These are phyloP conservation scores for Monarcha castaneiventris DNA, from an alignment of 2,113 vertebrate genomes.

Conservation along the genomic window DNA sequence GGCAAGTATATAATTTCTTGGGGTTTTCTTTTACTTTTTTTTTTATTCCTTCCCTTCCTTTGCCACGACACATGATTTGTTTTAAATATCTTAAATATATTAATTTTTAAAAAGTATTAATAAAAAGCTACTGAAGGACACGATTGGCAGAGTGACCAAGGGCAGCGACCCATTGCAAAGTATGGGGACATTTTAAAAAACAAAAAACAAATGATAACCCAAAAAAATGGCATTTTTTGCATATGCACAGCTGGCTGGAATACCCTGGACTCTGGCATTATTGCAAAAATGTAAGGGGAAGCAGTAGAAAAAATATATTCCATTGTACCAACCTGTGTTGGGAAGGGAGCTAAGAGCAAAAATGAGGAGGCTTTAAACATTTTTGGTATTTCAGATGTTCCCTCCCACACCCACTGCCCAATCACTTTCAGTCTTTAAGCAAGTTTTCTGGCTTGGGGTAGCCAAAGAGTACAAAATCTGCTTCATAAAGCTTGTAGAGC, in stretches of 20 bases:
- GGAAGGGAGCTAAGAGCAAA: conserved; percentile 1
- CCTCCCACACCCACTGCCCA: not conserved
- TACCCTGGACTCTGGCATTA: not conserved
- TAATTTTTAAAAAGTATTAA: conserved; percentile 78
- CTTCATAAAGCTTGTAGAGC: conserved; percentile 92
- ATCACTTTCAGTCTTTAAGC: conserved; percentile 78
- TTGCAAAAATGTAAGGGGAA: not conserved
- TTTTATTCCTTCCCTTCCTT: conserved; percentile 52
- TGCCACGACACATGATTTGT: not conserved
- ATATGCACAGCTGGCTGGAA: not conserved
- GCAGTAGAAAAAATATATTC: conserved; percentile 47
- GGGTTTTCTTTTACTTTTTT: not conserved
- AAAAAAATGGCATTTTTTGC: not conserved
- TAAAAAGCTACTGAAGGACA: conserved; percentile 64
- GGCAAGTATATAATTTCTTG: not conserved
- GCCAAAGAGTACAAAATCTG: conserved; percentile 94
- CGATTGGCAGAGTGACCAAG: conserved; percentile 28
- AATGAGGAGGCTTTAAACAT: conserved; percentile 13
- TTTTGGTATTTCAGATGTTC: conserved; percentile 51
- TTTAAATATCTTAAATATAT: conserved; percentile 87
- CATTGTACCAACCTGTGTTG: not conserved
- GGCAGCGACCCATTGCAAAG: not conserved
- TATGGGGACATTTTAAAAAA: not conserved
- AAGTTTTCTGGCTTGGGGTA: conserved; percentile 90
- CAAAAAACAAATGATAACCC: not conserved